These are phyloP conservation scores for Geococcyx californianus DNA, from an alignment of 2,113 vertebrate genomes.

Conservation along the genomic window DNA sequence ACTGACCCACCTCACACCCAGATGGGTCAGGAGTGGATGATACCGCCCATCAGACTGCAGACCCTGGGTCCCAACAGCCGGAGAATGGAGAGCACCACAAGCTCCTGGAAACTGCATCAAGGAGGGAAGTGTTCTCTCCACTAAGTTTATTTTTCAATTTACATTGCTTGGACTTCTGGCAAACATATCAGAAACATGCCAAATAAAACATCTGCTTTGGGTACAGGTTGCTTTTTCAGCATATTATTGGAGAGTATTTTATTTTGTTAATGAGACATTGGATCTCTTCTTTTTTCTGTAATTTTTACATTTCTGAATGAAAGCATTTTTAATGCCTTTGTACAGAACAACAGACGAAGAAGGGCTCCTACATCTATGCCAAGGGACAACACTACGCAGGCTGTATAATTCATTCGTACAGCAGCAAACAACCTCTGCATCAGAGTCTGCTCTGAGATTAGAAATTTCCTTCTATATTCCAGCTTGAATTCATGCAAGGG, in stretches of 20 bases:
- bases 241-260: neutral
- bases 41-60: neutral
- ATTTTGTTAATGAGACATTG: neutral
- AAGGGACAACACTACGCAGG: no score
- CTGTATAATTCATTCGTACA: neutral
- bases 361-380: neutral
- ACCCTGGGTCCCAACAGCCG: neutral
- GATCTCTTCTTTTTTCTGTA: no score
- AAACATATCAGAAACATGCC: neutral
- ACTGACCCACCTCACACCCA: no score
- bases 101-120: neutral
- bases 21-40: no score
- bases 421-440: neutral
- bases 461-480: neutral
- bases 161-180: neutral
- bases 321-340: neutral
- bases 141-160: neutral
- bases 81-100: neutral
- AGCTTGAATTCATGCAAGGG: neutral
- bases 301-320: no score
- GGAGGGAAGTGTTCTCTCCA: neutral
- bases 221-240: neutral
- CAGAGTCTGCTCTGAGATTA: neutral
- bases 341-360: neutral
- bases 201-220: neutral